Percentiles rank a stretch among this genome's conserved stretches.
Conservation (phyloP, 2,113 vertebrate genomes). For the Campylorhamphus procurvoides region DNA sequence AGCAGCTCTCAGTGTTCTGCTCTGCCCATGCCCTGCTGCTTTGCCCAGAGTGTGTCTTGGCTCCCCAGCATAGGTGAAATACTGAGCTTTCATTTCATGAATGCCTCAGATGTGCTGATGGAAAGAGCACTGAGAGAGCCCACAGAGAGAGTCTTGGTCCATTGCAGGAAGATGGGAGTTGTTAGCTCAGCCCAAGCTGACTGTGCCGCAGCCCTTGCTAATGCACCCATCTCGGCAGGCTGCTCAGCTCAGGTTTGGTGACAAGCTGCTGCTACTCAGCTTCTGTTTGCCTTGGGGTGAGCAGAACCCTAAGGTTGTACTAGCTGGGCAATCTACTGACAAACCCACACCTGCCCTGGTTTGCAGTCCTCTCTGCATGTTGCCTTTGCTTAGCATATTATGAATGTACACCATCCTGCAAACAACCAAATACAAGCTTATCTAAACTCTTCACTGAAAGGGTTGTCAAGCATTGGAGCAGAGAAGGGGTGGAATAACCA, state of each 20-base stretch:
- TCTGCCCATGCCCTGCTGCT: background rate
- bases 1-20: background rate
- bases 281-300: background rate
- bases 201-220: background rate
- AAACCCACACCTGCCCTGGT: background rate
- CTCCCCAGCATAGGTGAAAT: background rate
- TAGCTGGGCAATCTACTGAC: background rate
- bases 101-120: background rate
- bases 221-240: background rate
- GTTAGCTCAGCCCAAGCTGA: background rate
- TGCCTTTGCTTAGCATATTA: background rate
- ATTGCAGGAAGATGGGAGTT: background rate
- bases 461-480: background rate
- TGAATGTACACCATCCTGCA: background rate
- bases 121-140: background rate
- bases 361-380: background rate
- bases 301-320: background rate
- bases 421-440: background rate
- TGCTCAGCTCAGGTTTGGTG: background rate
- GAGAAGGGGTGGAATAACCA: background rate
- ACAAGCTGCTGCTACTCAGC: background rate
- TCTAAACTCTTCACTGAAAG: background rate
- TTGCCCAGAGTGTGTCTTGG: background rate
- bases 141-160: background rate
- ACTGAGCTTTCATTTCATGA: background rate